Percentiles rank a stretch among this genome's conserved stretches.
Evolutionary conservation across 2,888 invertebrate genomes (phyloP).

Genomic region (Dinocampus coccinellae): DNA sequence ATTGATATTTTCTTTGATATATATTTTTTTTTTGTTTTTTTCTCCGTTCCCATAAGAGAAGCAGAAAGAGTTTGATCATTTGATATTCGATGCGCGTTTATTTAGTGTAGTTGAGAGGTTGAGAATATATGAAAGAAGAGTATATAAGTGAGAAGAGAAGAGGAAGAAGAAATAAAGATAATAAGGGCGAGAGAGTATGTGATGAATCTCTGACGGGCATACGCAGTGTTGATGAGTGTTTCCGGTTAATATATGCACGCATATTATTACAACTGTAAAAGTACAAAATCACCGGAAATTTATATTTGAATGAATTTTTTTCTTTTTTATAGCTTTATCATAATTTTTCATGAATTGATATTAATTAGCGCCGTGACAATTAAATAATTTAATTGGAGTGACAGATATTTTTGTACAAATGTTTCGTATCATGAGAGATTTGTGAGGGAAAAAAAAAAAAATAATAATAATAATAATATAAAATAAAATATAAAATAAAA

Average conservation of each 20-base stretch:
- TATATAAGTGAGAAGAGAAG: too few species aligned
- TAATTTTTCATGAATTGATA: neutral
- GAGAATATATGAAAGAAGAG: neutral
- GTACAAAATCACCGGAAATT: slow-evolving; percentile 54
- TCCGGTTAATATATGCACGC: slow-evolving; percentile 36
- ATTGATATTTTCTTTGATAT: neutral
- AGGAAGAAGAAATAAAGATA: slow-evolving; percentile 3
- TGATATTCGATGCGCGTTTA: slow-evolving; percentile 1
- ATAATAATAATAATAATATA: too few species aligned
- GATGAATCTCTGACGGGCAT: slow-evolving; percentile 16
- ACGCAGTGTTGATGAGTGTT: slow-evolving; percentile 52
- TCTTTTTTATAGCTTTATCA: slow-evolving; percentile 2
- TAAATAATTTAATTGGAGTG: neutral
- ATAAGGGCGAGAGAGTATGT: neutral
- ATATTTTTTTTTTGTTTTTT: neutral
- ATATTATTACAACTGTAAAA: slow-evolving; percentile 28
- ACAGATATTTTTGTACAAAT: slow-evolving; percentile 13
- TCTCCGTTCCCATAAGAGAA: neutral
- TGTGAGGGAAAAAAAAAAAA: neutral
- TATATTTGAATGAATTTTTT: neutral
- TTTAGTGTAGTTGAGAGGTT: neutral
- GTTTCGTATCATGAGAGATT: slow-evolving; percentile 12
- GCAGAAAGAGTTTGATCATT: neutral
- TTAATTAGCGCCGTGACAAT: slow-evolving; percentile 1
- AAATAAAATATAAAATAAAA: too few species aligned